A percentile compares a stretch with the other conserved stretches of the same genome.
phyloP scores from a whole-genome alignment of 2,113 vertebrate genomes.

The Mirza zaza region DNA sequence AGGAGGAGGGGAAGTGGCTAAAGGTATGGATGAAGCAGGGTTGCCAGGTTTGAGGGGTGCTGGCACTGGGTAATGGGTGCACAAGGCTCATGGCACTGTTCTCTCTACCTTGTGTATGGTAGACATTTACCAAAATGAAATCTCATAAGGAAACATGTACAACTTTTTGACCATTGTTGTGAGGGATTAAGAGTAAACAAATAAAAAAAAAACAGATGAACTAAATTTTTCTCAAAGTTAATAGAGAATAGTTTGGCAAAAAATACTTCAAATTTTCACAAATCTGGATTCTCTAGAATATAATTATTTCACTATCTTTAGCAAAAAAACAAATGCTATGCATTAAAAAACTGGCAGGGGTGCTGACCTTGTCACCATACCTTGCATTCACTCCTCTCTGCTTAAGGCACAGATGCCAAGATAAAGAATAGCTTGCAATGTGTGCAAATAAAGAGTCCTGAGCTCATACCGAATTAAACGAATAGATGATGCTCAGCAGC shows the following conservation, averaged over 20 bases:
- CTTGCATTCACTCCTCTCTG: neutral
- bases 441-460: neutral
- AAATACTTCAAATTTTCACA: neutral
- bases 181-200: neutral
- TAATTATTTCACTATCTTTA: neutral
- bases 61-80: fast-evolving
- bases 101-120: neutral
- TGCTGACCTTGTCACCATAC: neutral
- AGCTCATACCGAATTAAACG: neutral
- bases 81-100: too few relatives aligned
- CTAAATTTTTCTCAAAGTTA: neutral
- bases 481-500: too few relatives aligned
- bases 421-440: neutral
- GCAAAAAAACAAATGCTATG: neutral
- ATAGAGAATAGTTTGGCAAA: neutral
- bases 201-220: constrained; percentile 16
- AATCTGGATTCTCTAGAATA: neutral
- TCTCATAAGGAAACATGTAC: neutral
- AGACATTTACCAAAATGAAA: neutral
- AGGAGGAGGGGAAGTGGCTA: neutral
- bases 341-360: neutral
- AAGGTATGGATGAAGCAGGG: neutral
- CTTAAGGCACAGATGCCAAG: neutral
- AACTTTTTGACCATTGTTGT: neutral
- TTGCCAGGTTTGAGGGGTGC: neutral